Conservation (phyloP, 2,797 vertebrate species). For the Gymnoscopelus braueri region DNA sequence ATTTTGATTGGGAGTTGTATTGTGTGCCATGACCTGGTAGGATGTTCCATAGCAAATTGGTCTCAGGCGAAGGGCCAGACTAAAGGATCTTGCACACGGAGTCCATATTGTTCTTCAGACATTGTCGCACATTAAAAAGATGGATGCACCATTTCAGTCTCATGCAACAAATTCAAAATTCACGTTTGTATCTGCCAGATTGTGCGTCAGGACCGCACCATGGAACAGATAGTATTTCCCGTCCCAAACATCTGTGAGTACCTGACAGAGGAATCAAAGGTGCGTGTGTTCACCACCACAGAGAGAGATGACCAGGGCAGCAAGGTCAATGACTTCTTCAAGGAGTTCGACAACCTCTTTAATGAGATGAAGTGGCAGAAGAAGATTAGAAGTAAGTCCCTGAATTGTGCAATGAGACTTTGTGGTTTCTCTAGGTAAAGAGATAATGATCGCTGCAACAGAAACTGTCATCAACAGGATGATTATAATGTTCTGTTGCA, state of each 20-base stretch:
- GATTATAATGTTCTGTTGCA: slow-evolving; percentile 34
- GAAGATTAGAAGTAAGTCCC: slow-evolving; percentile 93
- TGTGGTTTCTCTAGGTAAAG: slow-evolving; percentile 9
- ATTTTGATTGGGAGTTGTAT: neutral
- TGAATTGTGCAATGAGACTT: neutral
- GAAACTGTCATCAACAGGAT: slow-evolving; percentile 12
- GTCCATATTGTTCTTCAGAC: too few species aligned
- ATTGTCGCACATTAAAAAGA: too few species aligned
- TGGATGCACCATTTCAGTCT: too few species aligned
- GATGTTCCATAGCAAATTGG: too few species aligned
- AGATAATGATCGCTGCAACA: slow-evolving; percentile 27
- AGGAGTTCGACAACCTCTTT: slow-evolving; percentile 96
- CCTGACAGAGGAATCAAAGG: slow-evolving; percentile 93
- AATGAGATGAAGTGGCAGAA: slow-evolving; percentile 99
- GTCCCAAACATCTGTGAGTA: slow-evolving; percentile 97
- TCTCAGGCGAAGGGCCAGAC: too few species aligned
- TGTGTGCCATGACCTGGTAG: neutral
- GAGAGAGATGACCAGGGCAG: slow-evolving; percentile 98
- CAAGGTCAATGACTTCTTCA: slow-evolving; percentile 99
- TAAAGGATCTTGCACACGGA: too few species aligned
- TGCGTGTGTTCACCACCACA: slow-evolving; percentile 91
- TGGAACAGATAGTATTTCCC: slow-evolving; percentile 98
- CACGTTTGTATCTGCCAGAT: slow-evolving; percentile 79
- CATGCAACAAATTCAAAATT: neutral
- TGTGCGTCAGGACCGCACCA: slow-evolving; percentile 90